A percentile compares a stretch with the other conserved stretches of the same genome.
These are phyloP conservation scores for Anadara kagoshimensis DNA, from an alignment of 1,140 invertebrate genomes.

Conservation along the genomic window DNA sequence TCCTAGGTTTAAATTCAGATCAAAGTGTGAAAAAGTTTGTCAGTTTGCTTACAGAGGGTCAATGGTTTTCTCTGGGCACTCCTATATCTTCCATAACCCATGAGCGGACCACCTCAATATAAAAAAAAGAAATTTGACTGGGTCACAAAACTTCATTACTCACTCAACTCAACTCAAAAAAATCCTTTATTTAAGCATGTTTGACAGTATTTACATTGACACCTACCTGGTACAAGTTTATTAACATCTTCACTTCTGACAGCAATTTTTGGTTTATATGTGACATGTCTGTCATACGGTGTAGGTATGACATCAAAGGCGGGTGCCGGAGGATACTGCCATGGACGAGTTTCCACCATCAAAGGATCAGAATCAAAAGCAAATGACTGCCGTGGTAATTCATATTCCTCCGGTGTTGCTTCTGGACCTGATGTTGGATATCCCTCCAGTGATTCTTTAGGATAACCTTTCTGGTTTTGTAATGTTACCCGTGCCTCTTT, in stretches of 20 bases:
- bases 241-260: slow-evolving; percentile 39
- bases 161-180: neutral
- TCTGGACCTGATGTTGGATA: slow-evolving; percentile 54
- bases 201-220: no score
- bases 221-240: slow-evolving; percentile 49
- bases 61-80: no score
- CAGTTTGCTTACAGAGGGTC: no score
- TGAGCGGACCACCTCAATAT: no score
- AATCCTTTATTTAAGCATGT: no score
- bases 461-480: slow-evolving; percentile 58
- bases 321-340: slow-evolving; percentile 17
- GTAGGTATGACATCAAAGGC: neutral
- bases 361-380: slow-evolving; percentile 27
- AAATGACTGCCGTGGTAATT: slow-evolving; percentile 33
- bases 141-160: no score
- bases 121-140: no score
- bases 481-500: slow-evolving; percentile 52
- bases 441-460: slow-evolving; percentile 55
- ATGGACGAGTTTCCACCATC: slow-evolving; percentile 21
- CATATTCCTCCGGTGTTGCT: slow-evolving; percentile 41
- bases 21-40: no score
- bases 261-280: slow-evolving; percentile 15
- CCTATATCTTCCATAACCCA: no score
- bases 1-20: no score
- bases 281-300: neutral